Evolutionary conservation across 2,797 vertebrate species (phyloP), one percentile per base, ranked within the genome.

Genomic region (Halcyon leucocephala): DNA sequence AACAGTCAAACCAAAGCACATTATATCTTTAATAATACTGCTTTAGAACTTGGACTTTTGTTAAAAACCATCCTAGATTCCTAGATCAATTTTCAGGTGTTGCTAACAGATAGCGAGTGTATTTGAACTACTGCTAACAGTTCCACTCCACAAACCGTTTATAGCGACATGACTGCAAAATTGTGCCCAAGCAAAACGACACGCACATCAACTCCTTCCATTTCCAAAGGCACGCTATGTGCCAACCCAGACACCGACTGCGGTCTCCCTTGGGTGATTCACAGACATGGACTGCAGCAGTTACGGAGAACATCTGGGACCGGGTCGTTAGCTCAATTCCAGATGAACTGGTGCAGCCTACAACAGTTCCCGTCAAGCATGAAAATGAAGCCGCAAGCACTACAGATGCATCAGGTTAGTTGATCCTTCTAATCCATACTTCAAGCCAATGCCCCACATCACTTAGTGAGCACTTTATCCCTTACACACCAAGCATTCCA

Each of bases 351-450:
- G 41, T 74, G 6, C 1, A 25, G 65, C 84, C 84, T 15, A 58
- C 71, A 62, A 84, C 78, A 78, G 33, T 4, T 81, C 41, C 67
- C 74, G 61, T 51, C 91, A 91, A 86, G 89, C 82, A 60, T 65
- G 82, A 92, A 87, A 94, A 92, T 12, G 79, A 89, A 91, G 86
- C 84, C 2, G 0, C 37, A 6, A 88, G 89, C 76, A 13, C 52
- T 58, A 87, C 76, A 89, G 72, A 85, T 39, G 44, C 89, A 83
- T 42, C 84, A 95, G 71, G 86, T 89, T 77, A 70, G 62, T 5
- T 85, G 89, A 95, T 89, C 83, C 83, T 93, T 77, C 60, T 92
- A 92, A 93, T 93, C 90, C 89, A 93, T 54, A 73, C 86, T 77
- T 89, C 67, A 93, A 90, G 78, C 52, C 78, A 80, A 73, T 60